These are phyloP conservation scores for Gadopsis marmoratus DNA, from an alignment of 2,797 vertebrate genomes.

Conservation along the genomic window DNA sequence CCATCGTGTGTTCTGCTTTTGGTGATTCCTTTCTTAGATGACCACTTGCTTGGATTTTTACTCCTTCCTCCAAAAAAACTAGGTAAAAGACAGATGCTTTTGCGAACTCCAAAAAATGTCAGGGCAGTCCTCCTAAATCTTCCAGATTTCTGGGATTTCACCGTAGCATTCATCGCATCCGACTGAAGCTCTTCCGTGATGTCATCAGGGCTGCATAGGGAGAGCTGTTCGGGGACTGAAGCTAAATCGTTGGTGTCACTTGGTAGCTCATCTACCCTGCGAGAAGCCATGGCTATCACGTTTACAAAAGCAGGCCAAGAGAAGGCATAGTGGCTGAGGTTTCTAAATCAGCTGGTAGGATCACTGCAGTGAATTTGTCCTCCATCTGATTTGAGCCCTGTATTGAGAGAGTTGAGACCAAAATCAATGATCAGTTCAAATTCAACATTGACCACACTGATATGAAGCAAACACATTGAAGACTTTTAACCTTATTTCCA, in stretches of 20 bases:
- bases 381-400: slow-evolving; percentile 66
- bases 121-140: slow-evolving; percentile 93
- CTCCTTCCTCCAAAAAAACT: slow-evolving; percentile 92
- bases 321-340: slow-evolving; percentile 51
- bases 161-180: slow-evolving; percentile 59
- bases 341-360: slow-evolving; percentile 44
- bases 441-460: neutral
- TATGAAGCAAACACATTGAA: neutral
- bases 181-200: slow-evolving; percentile 70
- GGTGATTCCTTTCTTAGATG: slow-evolving; percentile 89
- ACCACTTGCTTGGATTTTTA: slow-evolving; percentile 88
- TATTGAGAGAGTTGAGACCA: slow-evolving; percentile 42
- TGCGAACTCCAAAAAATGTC: slow-evolving; percentile 94
- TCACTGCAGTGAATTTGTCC: slow-evolving; percentile 33
- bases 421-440: slow-evolving; percentile 19
- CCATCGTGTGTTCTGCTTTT: slow-evolving; percentile 95
- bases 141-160: slow-evolving; percentile 85
- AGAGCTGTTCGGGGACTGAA: slow-evolving; percentile 50
- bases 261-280: slow-evolving; percentile 70
- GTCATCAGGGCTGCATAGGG: slow-evolving; percentile 61
- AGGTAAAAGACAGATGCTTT: slow-evolving; percentile 94
- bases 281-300: slow-evolving; percentile 85
- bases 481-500: neutral
- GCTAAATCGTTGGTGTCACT: slow-evolving; percentile 66
- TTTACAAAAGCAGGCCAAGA: slow-evolving; percentile 56